Conservation (phyloP, 2,797 vertebrate species). For the Squalus acanthias region DNA sequence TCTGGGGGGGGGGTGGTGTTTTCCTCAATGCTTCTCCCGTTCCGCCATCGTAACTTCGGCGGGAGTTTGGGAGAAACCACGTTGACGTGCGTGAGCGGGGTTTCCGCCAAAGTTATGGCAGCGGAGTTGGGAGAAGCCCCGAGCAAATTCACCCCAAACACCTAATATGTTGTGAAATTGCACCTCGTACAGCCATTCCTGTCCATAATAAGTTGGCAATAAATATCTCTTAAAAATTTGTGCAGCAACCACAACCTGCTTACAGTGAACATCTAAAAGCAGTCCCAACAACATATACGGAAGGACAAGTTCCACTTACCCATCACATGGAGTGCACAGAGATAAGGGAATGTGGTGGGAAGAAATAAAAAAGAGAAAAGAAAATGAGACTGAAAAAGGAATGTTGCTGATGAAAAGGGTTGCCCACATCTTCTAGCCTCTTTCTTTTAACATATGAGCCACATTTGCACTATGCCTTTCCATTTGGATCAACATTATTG, state of each 20-base stretch:
- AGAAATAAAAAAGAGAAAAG: background rate
- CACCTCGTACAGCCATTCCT: background rate
- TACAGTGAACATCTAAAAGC: background rate
- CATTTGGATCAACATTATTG: background rate
- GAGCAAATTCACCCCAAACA: background rate
- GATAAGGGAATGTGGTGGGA: background rate
- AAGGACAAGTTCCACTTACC: background rate
- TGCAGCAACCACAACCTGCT: background rate
- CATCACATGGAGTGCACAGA: background rate
- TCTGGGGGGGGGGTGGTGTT: too few relatives aligned
- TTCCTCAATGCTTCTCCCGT: too few relatives aligned
- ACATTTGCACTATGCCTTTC: background rate
- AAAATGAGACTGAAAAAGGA: background rate
- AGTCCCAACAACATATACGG: background rate
- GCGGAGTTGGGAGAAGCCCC: background rate
- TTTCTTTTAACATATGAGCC: background rate
- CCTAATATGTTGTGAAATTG: background rate
- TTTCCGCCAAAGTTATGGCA: background rate
- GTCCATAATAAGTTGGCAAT: background rate
- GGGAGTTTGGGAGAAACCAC: background rate
- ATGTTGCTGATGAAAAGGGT: background rate
- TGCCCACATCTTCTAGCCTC: background rate
- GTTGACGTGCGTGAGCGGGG: background rate
- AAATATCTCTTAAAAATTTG: background rate
- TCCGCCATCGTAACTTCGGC: background rate